phyloP scores from a whole-genome alignment of 2,888 invertebrate genomes.

The Maniola hyperantus region DNA sequence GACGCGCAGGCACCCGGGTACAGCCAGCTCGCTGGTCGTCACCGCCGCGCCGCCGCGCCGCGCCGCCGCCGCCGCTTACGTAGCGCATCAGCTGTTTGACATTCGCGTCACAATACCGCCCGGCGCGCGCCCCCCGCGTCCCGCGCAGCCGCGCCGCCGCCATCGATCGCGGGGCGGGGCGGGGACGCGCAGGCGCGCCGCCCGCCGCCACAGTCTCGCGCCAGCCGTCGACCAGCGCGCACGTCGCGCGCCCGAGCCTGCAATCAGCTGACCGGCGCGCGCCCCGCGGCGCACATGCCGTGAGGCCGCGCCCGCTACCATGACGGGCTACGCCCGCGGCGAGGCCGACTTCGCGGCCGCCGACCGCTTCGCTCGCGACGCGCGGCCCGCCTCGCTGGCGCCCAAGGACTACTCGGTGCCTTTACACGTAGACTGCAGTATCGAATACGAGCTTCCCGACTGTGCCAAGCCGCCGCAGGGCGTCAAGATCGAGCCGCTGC shows the following conservation, averaged over 20 bases:
- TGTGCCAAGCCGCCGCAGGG: constrained; percentile 94
- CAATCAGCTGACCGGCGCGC: constrained; percentile 77
- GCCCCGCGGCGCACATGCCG: constrained; percentile 78
- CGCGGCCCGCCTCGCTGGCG: constrained; percentile 77
- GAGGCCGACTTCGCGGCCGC: constrained; percentile 74
- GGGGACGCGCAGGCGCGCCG: constrained; percentile 43
- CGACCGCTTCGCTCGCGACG: constrained; percentile 60
- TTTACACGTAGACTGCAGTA: constrained; percentile 94
- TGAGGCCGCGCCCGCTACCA: constrained; percentile 76
- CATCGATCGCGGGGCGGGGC: constrained; percentile 57
- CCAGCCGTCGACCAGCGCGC: constrained; percentile 61
- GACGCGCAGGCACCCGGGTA: too few species aligned
- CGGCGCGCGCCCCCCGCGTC: constrained; percentile 33
- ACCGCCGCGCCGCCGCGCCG: constrained; percentile 28
- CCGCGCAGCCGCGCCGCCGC: constrained; percentile 53
- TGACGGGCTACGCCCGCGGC: constrained; percentile 80
- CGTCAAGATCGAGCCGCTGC: constrained; percentile 90
- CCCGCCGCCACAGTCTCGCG: constrained; percentile 62
- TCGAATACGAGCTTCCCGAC: constrained; percentile 95
- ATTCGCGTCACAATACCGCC: constrained; percentile 53
- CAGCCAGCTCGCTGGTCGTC: not conserved
- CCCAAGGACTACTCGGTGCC: constrained; percentile 93
- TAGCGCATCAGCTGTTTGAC: constrained; percentile 74
- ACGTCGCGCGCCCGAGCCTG: constrained; percentile 63
- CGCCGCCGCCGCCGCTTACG: constrained; percentile 49